Evolutionary conservation across 2,797 vertebrate species (phyloP).

Genomic region (Pangasius larnaudii): DNA sequence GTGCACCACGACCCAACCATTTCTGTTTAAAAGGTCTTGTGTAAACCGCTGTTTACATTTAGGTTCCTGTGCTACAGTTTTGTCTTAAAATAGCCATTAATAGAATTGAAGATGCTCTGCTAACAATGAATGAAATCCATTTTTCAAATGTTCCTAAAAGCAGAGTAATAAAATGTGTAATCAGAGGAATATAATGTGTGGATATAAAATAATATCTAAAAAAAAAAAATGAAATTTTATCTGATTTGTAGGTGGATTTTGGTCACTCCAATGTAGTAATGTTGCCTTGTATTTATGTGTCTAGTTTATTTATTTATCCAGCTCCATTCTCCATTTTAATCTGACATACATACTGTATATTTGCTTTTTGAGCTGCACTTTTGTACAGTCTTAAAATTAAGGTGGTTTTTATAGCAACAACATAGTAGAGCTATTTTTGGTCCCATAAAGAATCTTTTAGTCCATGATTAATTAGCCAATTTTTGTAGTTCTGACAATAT

Average conservation of each 20-base stretch:
- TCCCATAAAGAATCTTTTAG: background rate
- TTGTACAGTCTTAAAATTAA: background rate
- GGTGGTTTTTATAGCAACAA: background rate
- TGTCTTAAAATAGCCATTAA: background rate
- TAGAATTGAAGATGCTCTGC: background rate
- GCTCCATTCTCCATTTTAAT: background rate
- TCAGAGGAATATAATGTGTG: background rate
- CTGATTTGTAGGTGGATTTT: background rate
- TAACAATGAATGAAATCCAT: background rate
- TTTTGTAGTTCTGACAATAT: background rate
- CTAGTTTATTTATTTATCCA: background rate
- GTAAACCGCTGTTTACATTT: background rate
- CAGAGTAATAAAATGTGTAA: background rate
- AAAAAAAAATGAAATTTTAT: background rate
- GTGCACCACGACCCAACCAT: background rate
- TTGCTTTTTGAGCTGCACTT: background rate
- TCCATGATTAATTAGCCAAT: background rate
- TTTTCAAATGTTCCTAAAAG: background rate
- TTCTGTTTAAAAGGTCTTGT: background rate
- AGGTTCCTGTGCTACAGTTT: background rate
- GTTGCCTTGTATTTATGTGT: background rate
- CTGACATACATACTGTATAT: background rate
- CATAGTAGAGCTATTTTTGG: background rate
- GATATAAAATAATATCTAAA: background rate
- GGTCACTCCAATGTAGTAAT: background rate